Evolutionary conservation across 2,797 vertebrate genomes (phyloP).

Genomic region (Octomys mimax): DNA sequence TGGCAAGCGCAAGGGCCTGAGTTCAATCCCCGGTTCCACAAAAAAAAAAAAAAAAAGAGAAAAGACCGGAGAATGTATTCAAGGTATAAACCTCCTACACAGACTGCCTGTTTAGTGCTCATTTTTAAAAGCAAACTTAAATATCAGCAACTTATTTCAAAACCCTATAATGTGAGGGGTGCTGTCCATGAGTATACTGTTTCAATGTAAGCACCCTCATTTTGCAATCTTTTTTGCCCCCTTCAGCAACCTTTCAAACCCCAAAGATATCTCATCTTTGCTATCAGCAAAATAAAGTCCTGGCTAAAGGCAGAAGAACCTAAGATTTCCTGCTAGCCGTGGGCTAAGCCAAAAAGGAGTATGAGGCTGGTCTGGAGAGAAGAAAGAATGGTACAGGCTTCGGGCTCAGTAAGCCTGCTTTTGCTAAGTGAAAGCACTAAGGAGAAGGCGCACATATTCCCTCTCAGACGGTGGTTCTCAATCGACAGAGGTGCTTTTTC

Average conservation of each 20-base stretch:
- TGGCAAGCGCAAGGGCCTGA: too few species aligned
- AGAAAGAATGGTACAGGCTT: not conserved
- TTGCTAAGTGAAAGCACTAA: not conserved
- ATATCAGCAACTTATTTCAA: constrained; percentile 11
- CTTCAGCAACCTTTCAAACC: not conserved
- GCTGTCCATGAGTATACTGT: not conserved
- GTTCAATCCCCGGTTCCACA: too few species aligned
- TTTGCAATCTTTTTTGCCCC: not conserved
- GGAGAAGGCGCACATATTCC: not conserved
- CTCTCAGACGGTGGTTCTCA: not conserved
- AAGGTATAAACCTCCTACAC: not conserved
- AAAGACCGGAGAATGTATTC: not conserved
- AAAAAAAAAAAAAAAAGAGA: not conserved
- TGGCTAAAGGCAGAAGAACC: not conserved
- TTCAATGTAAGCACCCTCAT: not conserved
- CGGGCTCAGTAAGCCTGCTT: not conserved
- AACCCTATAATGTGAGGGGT: not conserved
- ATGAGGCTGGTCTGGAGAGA: not conserved
- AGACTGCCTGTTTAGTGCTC: not conserved
- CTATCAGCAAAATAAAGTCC: constrained; percentile 5
- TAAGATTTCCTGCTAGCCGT: constrained; percentile 38
- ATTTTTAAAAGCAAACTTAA: constrained; percentile 44
- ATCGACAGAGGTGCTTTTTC: not conserved
- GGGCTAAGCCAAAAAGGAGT: not conserved
- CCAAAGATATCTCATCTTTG: not conserved